These are phyloP conservation scores for Lacerta agilis DNA, from an alignment of 2,797 vertebrate genomes.

Conservation along the genomic window DNA sequence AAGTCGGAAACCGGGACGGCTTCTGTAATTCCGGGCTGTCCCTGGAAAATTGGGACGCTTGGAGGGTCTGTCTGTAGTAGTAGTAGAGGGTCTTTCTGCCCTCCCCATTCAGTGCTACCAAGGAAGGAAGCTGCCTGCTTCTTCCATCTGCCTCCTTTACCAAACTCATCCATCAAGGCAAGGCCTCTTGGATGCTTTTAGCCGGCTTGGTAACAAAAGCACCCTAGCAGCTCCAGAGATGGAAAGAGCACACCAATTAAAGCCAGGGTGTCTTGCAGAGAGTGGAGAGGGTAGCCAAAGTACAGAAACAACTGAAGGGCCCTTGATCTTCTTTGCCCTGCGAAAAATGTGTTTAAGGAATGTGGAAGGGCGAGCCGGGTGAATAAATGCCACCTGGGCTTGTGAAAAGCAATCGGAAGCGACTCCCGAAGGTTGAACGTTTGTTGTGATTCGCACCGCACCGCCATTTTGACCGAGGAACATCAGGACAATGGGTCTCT, in stretches of 20 bases:
- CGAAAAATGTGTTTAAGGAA: constrained; percentile 43
- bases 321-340: constrained; percentile 61
- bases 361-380: constrained; percentile 41
- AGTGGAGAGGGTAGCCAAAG: constrained; percentile 59
- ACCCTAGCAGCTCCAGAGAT: constrained; percentile 38
- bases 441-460: too few relatives aligned
- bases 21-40: too few relatives aligned
- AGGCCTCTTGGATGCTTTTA: constrained; percentile 65
- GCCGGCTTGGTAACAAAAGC: constrained; percentile 66
- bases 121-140: neutral
- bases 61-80: too few relatives aligned
- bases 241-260: constrained; percentile 63
- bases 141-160: neutral
- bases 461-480: neutral
- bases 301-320: constrained; percentile 59
- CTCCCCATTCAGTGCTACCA: neutral
- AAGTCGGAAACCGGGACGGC: too few relatives aligned
- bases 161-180: constrained; percentile 7
- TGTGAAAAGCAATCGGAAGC: neutral
- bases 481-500: neutral
- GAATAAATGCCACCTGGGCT: neutral
- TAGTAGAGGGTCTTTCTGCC: too few relatives aligned
- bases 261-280: constrained; percentile 55
- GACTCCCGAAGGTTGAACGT: neutral
- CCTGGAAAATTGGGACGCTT: too few relatives aligned